Percentiles rank a stretch among this genome's conserved stretches.
phyloP scores from a whole-genome alignment of 2,888 invertebrate genomes.

The Drosophila putrida region DNA sequence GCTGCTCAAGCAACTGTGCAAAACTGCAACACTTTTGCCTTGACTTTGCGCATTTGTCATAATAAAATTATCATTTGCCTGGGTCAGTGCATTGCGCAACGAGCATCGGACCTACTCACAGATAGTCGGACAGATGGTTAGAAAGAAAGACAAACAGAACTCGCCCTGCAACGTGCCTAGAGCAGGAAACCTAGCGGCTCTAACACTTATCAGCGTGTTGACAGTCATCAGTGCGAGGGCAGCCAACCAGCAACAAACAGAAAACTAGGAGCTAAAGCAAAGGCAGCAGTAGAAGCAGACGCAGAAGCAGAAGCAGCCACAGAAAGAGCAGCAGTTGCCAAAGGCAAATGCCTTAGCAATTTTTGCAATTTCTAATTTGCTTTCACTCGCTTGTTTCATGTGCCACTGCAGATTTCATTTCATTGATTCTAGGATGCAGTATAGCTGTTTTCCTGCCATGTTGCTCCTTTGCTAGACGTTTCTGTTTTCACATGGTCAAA shows the following conservation, averaged over 20 bases:
- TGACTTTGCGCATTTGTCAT: constrained; percentile 67
- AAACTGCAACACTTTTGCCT: constrained; percentile 25
- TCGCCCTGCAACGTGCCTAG: constrained; percentile 26
- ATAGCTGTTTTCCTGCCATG: constrained; percentile 1
- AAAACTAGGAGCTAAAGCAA: constrained; percentile 5
- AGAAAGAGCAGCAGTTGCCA: constrained; percentile 13
- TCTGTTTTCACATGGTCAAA: not conserved
- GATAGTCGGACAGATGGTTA: constrained; percentile 2
- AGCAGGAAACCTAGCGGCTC: constrained; percentile 33
- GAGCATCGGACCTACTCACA: constrained; percentile 14
- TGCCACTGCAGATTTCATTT: constrained; percentile 53
- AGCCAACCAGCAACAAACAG: constrained; percentile 26
- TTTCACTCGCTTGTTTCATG: constrained; percentile 49
- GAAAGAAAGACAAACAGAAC: constrained; percentile 22
- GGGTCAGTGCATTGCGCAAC: constrained; percentile 47
- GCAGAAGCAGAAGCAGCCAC: not conserved
- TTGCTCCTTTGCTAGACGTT: not conserved
- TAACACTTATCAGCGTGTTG: constrained; percentile 69
- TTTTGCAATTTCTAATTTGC: constrained; percentile 60
- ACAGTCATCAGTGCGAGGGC: constrained; percentile 46
- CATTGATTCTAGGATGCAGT: constrained; percentile 37
- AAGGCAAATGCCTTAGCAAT: constrained; percentile 41
- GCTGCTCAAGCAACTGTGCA: constrained; percentile 18
- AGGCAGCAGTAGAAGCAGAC: constrained; percentile 18
- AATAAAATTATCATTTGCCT: constrained; percentile 72